Percentiles rank a stretch among this genome's conserved stretches.
These are phyloP conservation scores for Perodicticus potto DNA, from an alignment of 2,797 vertebrate genomes.

Conservation along the genomic window DNA sequence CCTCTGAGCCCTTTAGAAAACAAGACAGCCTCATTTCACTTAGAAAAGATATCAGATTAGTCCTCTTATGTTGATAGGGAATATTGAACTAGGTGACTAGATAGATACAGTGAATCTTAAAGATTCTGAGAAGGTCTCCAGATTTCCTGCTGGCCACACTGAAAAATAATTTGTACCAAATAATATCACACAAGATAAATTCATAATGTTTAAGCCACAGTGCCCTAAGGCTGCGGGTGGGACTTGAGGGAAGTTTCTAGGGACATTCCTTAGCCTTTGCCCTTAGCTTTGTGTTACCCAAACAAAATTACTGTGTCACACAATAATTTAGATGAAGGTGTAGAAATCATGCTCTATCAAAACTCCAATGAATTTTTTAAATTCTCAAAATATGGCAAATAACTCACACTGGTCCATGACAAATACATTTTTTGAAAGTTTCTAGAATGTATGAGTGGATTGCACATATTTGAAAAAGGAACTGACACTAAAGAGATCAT, in stretches of 20 bases:
- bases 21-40: conserved; percentile 42
- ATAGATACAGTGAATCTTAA: not conserved
- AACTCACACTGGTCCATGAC: not conserved
- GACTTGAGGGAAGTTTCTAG: not conserved
- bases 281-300: conserved; percentile 1
- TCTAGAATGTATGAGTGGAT: not conserved
- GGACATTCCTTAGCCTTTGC: not conserved
- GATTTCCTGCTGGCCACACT: conserved; percentile 40
- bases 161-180: conserved; percentile 41
- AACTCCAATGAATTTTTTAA: not conserved
- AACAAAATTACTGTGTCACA: not conserved
- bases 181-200: not conserved
- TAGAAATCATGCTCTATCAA: not conserved
- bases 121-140: conserved; percentile 23
- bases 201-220: not conserved
- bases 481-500: not conserved
- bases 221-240: not conserved
- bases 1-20: conserved; percentile 49
- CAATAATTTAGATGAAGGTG: not conserved
- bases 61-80: conserved; percentile 32
- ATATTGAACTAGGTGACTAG: not conserved
- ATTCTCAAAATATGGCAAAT: not conserved
- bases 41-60: not conserved
- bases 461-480: not conserved
- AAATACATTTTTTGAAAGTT: conserved; percentile 36